Evolutionary conservation across 2,113 vertebrate species (phyloP).

Genomic region (western clawed frog (Xenopus tropicalis)): DNA sequence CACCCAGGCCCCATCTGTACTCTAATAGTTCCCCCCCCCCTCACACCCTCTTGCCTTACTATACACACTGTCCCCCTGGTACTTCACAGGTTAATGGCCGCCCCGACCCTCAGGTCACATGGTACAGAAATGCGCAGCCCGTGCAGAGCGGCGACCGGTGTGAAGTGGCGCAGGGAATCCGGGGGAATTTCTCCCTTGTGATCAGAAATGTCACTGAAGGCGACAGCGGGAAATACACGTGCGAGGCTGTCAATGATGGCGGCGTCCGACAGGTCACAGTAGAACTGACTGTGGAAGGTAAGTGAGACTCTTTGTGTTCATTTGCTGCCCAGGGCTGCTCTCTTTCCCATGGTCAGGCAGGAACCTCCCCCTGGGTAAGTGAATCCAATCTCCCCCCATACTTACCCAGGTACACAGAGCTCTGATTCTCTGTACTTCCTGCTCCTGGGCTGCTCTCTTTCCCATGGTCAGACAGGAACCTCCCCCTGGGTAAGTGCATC

Average conservation of each 20-base stretch:
- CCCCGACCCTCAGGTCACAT: conserved; percentile 83
- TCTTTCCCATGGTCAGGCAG: too few relatives aligned
- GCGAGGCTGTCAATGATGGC: conserved; percentile 76
- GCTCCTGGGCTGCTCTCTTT: too few relatives aligned
- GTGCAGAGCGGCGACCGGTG: conserved; percentile 67
- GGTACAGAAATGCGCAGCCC: conserved; percentile 78
- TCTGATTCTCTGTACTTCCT: too few relatives aligned
- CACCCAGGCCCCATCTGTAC: too few relatives aligned
- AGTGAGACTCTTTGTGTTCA: conserved; percentile 6
- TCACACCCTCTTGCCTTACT: too few relatives aligned
- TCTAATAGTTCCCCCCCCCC: too few relatives aligned
- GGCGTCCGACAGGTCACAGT: conserved; percentile 82
- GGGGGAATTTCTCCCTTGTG: conserved; percentile 79
- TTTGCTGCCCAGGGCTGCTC: accelerated
- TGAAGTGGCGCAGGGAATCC: conserved; percentile 58
- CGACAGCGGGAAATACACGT: conserved; percentile 83
- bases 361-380: too few relatives aligned
- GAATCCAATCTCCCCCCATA: too few relatives aligned
- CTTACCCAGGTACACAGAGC: too few relatives aligned
- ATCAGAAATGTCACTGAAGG: conserved; percentile 68
- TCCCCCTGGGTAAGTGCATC: too few relatives aligned
- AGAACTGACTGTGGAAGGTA: conserved; percentile 85
- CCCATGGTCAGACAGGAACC: too few relatives aligned
- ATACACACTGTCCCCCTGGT: too few relatives aligned
- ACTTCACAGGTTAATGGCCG: conserved; percentile 75